Percentiles rank a stretch among this genome's conserved stretches.
Conservation (phyloP, 2,113 vertebrate genomes). For the Astatoreochromis straeleni region DNA sequence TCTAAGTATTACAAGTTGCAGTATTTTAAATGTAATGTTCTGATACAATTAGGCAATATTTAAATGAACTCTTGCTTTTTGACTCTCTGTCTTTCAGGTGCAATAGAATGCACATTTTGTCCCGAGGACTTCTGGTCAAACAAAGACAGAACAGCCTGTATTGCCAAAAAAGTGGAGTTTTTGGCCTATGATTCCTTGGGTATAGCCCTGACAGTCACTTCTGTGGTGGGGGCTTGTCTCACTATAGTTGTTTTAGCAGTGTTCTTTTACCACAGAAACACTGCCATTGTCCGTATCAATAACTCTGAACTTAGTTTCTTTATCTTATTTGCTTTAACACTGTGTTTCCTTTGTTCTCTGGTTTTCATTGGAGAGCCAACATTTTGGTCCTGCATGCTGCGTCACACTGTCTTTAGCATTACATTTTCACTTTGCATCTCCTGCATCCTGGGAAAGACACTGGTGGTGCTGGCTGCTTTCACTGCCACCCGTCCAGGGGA, state of each 20-base stretch:
- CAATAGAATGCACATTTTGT: constrained; percentile 63
- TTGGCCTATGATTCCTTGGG: constrained; percentile 65
- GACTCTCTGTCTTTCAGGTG: constrained; percentile 32
- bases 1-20: not conserved
- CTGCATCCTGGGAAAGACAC: constrained; percentile 65
- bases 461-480: constrained; percentile 67
- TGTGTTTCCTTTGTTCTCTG: constrained; percentile 67
- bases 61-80: not conserved
- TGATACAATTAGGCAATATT: not conserved
- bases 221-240: constrained; percentile 56
- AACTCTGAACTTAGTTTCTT: constrained; percentile 69
- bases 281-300: constrained; percentile 64
- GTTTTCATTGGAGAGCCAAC: constrained; percentile 66
- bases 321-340: constrained; percentile 58
- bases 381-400: constrained; percentile 65
- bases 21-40: not conserved
- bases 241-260: constrained; percentile 50
- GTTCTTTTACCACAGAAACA: constrained; percentile 64
- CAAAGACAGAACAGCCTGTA: constrained; percentile 54
- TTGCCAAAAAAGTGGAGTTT: constrained; percentile 67
- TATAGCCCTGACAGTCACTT: constrained; percentile 53
- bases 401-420: constrained; percentile 65
- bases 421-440: constrained; percentile 67
- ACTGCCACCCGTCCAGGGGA: constrained; percentile 60
- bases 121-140: constrained; percentile 70